phyloP scores from a whole-genome alignment of 2,888 invertebrate genomes.

The Blastobasis adustella region DNA sequence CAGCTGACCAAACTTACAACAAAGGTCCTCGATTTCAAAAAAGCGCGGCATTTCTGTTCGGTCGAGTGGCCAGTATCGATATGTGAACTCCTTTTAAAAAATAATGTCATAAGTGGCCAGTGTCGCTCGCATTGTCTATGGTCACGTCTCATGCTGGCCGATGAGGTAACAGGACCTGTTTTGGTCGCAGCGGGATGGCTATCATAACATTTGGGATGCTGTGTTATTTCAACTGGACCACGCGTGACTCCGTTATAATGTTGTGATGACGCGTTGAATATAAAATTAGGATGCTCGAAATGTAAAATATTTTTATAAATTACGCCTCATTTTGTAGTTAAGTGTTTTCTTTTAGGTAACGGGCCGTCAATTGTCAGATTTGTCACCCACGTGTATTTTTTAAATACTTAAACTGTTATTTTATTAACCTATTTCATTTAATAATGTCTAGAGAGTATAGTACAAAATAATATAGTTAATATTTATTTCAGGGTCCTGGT shows the following conservation, averaged over 20 bases:
- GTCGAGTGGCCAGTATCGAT: conserved; percentile 5
- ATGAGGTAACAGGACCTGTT: conserved; percentile 22
- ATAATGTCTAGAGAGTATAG: no score
- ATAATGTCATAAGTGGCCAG: conserved; percentile 18
- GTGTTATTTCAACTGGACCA: conserved; percentile 68
- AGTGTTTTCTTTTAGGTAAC: neutral
- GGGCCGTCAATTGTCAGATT: neutral
- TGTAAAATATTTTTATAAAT: conserved; percentile 6
- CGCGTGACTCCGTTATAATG: conserved; percentile 35
- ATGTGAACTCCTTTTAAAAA: no score
- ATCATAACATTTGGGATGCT: conserved; percentile 56
- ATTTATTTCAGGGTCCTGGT: no score
- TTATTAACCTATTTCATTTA: no score
- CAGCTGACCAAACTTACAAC: conserved; percentile 40
- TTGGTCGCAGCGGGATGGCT: conserved; percentile 36
- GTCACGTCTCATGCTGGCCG: conserved; percentile 46
- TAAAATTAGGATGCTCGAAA: conserved; percentile 38
- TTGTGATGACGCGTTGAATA: conserved; percentile 35
- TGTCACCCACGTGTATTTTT: neutral
- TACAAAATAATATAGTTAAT: no score
- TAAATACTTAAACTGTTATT: neutral
- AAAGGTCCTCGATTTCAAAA: conserved; percentile 38
- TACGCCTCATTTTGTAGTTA: neutral
- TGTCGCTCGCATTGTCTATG: conserved; percentile 44
- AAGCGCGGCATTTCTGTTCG: conserved; percentile 18